phyloP scores from a whole-genome alignment of 2,113 vertebrate genomes.

The Colius striatus region DNA sequence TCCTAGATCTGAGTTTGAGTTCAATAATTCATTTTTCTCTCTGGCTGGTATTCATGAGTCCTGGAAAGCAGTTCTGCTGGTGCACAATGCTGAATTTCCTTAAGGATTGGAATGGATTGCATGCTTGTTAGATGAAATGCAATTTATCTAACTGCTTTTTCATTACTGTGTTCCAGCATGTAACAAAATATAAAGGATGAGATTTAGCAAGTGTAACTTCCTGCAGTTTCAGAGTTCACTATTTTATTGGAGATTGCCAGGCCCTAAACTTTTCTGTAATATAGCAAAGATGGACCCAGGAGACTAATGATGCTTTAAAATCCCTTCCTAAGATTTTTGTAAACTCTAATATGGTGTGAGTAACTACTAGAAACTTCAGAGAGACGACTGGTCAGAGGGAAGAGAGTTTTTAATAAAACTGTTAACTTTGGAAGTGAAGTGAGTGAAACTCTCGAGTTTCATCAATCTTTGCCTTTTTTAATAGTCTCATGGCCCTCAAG shows the following conservation, averaged over 20 bases:
- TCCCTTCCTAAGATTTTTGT: slow-evolving; percentile 29
- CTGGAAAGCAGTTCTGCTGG: background rate
- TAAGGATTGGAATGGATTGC: background rate
- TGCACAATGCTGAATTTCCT: background rate
- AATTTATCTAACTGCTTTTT: background rate
- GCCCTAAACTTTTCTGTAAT: background rate
- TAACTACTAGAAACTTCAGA: slow-evolving; percentile 31
- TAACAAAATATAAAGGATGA: background rate
- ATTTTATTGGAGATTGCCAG: background rate
- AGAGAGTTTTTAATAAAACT: slow-evolving; percentile 36
- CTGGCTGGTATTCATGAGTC: background rate
- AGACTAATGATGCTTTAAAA: slow-evolving; percentile 50
- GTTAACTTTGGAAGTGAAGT: background rate
- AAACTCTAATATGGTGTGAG: slow-evolving; percentile 1
- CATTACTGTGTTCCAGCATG: background rate
- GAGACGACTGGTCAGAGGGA: background rate
- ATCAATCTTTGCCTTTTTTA: slow-evolving; percentile 9
- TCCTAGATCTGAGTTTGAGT: background rate
- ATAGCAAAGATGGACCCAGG: background rate
- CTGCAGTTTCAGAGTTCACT: background rate
- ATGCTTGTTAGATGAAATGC: background rate
- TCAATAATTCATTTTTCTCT: background rate
- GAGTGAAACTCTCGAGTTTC: background rate
- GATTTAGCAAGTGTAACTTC: background rate
- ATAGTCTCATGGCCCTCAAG: background rate